A percentile compares a stretch with the other conserved stretches of the same genome.
phyloP scores from a whole-genome alignment of 2,888 invertebrate genomes.

The Bembecia ichneumoniformis region DNA sequence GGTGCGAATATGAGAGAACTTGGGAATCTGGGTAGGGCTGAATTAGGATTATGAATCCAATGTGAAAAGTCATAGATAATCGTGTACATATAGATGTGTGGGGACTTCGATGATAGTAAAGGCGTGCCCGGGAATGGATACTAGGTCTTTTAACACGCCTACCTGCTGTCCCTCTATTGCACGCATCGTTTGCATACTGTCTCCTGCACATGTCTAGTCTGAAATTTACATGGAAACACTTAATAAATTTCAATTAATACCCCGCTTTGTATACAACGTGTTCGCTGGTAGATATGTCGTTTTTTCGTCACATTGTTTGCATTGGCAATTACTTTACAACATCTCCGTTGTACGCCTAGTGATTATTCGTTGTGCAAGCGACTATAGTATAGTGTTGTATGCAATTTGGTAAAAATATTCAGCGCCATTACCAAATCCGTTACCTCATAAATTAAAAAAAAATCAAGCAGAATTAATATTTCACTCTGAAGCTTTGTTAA shows the following conservation, averaged over 20 bases:
- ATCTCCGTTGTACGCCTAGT: constrained; percentile 2
- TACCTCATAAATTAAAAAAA: constrained; percentile 53
- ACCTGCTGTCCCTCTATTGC: constrained; percentile 99
- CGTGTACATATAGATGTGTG: constrained; percentile 31
- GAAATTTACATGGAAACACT: constrained; percentile 77
- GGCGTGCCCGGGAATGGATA: constrained; percentile 55
- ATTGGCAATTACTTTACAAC: not conserved
- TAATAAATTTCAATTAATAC: constrained; percentile 27
- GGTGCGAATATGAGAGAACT: constrained; percentile 56
- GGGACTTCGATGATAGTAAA: constrained; percentile 43
- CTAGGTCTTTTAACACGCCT: constrained; percentile 68
- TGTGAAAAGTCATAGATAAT: constrained; percentile 21
- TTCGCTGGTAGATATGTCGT: too few relatives aligned
- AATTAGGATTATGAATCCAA: constrained; percentile 36
- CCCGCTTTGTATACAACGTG: not conserved
- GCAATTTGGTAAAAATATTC: constrained; percentile 30
- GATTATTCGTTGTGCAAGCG: constrained; percentile 17
- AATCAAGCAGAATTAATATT: constrained; percentile 58
- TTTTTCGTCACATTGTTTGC: not conserved
- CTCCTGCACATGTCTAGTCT: constrained; percentile 99
- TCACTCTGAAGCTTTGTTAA: constrained; percentile 63
- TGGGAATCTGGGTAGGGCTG: constrained; percentile 20
- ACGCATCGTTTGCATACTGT: constrained; percentile 93
- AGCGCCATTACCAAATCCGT: constrained; percentile 72
- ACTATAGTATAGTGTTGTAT: constrained; percentile 17